Percentiles rank a stretch among this genome's conserved stretches.
Conservation (phyloP, 2,888 invertebrate genomes). For the Sepiola atlantica region DNA sequence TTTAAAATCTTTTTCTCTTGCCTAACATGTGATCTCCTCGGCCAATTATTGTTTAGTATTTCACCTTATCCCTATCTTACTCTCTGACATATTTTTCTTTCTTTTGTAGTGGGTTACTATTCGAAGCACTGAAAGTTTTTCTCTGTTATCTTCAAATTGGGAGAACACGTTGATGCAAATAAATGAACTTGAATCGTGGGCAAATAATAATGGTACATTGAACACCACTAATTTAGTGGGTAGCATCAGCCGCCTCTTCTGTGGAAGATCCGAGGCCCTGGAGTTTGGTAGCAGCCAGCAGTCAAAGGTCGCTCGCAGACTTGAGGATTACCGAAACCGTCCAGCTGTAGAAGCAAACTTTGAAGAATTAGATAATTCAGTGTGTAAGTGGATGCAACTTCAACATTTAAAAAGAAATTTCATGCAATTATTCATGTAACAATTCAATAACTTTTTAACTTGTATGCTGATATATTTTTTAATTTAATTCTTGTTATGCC, state of each 20-base stretch:
- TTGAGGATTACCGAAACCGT: constrained; percentile 35
- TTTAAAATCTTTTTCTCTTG: no score
- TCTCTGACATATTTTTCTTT: neutral
- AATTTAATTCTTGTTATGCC: no score
- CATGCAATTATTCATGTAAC: neutral
- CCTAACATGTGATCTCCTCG: no score
- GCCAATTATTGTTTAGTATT: no score
- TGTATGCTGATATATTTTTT: neutral
- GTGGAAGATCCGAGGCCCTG: neutral
- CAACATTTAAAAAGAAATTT: neutral
- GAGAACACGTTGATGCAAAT: neutral
- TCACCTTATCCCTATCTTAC: no score
- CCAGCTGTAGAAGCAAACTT: constrained; percentile 40
- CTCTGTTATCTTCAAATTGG: neutral
- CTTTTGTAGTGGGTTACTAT: neutral
- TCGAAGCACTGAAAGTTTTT: neutral
- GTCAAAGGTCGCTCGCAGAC: constrained; percentile 32
- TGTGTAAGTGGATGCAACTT: constrained; percentile 34
- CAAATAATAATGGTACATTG: neutral
- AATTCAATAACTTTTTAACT: neutral
- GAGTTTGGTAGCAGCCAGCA: constrained; percentile 22
- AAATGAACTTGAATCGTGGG: neutral
- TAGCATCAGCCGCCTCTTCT: neutral
- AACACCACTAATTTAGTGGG: constrained; percentile 4
- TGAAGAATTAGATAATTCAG: constrained; percentile 18